Evolutionary conservation across 1,140 invertebrate species (phyloP).

Genomic region (Coptotermes formosanus): DNA sequence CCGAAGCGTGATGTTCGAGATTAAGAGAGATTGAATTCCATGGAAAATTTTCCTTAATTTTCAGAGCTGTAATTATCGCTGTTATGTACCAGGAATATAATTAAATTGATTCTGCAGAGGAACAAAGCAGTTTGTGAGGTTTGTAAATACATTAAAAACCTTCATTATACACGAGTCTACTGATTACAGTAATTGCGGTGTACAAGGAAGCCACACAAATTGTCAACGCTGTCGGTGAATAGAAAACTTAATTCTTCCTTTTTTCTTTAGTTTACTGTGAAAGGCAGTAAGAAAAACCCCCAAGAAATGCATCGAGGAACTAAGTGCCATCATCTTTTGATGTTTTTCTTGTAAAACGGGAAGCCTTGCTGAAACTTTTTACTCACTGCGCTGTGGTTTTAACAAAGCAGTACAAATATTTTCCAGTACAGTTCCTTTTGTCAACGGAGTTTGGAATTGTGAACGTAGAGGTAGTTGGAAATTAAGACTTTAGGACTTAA

Average conservation of each 20-base stretch:
- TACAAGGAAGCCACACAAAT: neutral
- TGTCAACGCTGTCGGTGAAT: neutral
- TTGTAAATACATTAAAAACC: slow-evolving; percentile 26
- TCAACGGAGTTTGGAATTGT: neutral
- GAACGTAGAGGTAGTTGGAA: neutral
- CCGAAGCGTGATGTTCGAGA: neutral
- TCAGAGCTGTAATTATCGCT: slow-evolving; percentile 11
- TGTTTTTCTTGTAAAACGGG: neutral
- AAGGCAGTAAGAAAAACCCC: neutral
- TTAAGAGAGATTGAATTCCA: slow-evolving; percentile 5
- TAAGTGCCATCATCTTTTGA: neutral
- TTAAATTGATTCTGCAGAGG: slow-evolving; percentile 21
- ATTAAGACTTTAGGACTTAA: too few relatives aligned
- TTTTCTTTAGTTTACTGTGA: neutral
- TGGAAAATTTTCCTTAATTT: slow-evolving; percentile 14
- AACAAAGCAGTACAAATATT: neutral
- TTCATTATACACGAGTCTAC: neutral
- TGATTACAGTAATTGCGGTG: neutral
- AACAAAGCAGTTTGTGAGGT: slow-evolving; percentile 24
- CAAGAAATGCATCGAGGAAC: neutral
- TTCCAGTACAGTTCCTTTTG: neutral
- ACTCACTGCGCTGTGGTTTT: neutral
- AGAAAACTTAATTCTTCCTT: neutral
- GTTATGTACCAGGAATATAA: neutral
- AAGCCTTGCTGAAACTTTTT: neutral